Base-by-base conservation (phyloP, 2,888 invertebrate genomes). In the Dryomyza anilis region DNA sequence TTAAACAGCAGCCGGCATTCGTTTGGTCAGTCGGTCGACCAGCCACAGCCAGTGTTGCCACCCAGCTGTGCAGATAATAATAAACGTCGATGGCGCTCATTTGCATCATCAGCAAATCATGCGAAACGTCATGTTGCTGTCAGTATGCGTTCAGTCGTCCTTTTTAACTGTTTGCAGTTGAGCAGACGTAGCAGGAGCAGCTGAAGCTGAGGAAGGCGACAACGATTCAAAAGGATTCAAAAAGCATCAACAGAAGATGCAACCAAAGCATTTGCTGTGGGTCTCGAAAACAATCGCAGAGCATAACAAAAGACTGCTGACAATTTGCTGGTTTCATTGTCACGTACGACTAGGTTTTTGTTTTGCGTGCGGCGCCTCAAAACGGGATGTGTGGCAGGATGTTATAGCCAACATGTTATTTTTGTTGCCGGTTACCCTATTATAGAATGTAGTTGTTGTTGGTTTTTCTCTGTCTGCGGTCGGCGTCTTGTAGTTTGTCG, bases 91-190 rank as follows among this genome's bases (percentile, higher is more conserved):
- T 36, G 60, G 36, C 29, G 60, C 65, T 65, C 60, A 60, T 65
- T 65, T 65, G 65, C 60, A 55, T 60, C 65, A 60, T 65, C 65
- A 65, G 65, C 65, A 65, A 60, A 65, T 65, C 65, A 60, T 56
- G 65, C 43, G 60, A 50, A 56, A 65, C 21, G 65, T 60, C 64
- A 57, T 65, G 65, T 60, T 23, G 33, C 45, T 55, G 62, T 62
- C 62, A 30, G 12, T 25, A 16, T 19, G 29, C 10, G 43, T 53
- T 43, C 29, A 6, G 52, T 12, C 53, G 29, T 25, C 25, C 5
- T 50, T 23, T 6, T 36, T n/a, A n/a, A n/a, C n/a, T n/a, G n/a
- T n/a, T n/a, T n/a, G n/a, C n/a, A n/a, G n/a, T n/a, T n/a, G n/a
- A n/a, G n/a, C n/a, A n/a, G n/a, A n/a, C n/a, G n/a, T n/a, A n/a